Conservation (phyloP, 2,888 invertebrate genomes). For the Aspidapion aeneum region DNA sequence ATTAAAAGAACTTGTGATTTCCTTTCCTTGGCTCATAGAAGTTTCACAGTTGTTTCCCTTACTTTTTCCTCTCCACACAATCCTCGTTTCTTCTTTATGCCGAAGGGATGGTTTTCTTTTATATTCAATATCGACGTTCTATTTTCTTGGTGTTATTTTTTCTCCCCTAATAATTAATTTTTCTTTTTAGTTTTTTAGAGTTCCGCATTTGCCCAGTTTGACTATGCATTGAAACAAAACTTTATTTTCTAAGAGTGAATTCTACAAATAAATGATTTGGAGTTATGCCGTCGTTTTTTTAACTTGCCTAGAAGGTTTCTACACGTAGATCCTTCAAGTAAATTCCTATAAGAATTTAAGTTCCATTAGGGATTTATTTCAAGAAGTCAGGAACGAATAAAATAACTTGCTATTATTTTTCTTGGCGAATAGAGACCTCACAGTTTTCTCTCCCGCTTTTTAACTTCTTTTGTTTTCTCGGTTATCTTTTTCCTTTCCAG, state of each 20-base stretch:
- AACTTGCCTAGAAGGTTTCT: no score
- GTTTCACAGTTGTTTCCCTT: slow-evolving; percentile 30
- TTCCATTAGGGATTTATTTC: no score
- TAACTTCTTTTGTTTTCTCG: slow-evolving; percentile 19
- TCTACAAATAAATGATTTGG: no score
- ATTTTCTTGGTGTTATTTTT: no score
- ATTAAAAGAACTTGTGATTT: slow-evolving; percentile 35
- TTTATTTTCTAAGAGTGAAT: no score
- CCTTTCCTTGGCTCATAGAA: slow-evolving; percentile 36
- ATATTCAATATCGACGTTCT: slow-evolving; percentile 19
- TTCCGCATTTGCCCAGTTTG: no score
- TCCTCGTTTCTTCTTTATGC: neutral
- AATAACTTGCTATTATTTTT: slow-evolving; percentile 33
- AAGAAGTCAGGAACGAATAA: slow-evolving; percentile 35
- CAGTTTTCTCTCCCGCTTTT: slow-evolving; percentile 34
- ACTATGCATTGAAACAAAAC: no score
- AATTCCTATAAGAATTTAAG: no score
- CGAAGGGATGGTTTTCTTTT: slow-evolving; percentile 9
- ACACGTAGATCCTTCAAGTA: no score
- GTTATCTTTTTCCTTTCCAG: slow-evolving; percentile 12
- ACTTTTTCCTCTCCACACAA: slow-evolving; percentile 11
- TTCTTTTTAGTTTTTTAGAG: no score
- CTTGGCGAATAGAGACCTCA: slow-evolving; percentile 37
- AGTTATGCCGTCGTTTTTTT: no score
- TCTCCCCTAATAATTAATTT: no score